phyloP scores from a whole-genome alignment of 2,888 invertebrate genomes.

The Trileptium ribeirensis region DNA sequence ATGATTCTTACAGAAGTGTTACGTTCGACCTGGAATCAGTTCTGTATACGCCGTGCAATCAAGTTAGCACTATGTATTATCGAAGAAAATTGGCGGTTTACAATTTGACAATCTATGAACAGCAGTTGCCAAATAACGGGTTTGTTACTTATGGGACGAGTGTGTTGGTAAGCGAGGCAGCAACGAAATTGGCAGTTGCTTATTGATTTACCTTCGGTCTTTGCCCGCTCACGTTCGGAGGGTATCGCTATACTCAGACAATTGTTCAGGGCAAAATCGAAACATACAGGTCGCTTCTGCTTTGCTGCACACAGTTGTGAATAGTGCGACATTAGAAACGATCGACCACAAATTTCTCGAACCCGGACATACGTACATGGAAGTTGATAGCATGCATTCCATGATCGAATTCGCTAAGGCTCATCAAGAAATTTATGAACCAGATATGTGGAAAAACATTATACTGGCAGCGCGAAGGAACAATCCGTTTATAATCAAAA shows the following conservation, averaged over 20 bases:
- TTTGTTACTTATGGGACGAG: conserved; percentile 22
- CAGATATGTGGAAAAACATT: background rate
- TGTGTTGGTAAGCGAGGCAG: conserved; percentile 16
- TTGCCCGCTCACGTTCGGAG: background rate
- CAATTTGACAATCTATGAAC: conserved; percentile 23
- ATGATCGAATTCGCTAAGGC: background rate
- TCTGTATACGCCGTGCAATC: conserved; percentile 1
- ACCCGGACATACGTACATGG: conserved; percentile 18
- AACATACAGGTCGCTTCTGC: background rate
- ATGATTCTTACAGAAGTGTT: background rate
- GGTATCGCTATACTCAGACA: background rate
- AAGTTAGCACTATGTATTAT: conserved; percentile 23
- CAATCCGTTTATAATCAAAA: background rate
- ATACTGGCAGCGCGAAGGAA: background rate
- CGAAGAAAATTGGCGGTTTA: conserved; percentile 19
- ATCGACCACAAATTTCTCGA: conserved; percentile 17
- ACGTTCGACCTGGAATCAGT: conserved; percentile 18
- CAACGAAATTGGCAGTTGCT: conserved; percentile 19
- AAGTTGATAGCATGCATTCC: conserved; percentile 6
- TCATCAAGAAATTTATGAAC: background rate
- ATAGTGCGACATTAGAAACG: background rate
- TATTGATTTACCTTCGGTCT: background rate
- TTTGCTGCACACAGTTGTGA: background rate
- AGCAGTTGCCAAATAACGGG: background rate
- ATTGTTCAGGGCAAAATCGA: too few relatives aligned